Evolutionary conservation across 2,113 vertebrate genomes (phyloP).

Genomic region (Chlorodrepanis virens): DNA sequence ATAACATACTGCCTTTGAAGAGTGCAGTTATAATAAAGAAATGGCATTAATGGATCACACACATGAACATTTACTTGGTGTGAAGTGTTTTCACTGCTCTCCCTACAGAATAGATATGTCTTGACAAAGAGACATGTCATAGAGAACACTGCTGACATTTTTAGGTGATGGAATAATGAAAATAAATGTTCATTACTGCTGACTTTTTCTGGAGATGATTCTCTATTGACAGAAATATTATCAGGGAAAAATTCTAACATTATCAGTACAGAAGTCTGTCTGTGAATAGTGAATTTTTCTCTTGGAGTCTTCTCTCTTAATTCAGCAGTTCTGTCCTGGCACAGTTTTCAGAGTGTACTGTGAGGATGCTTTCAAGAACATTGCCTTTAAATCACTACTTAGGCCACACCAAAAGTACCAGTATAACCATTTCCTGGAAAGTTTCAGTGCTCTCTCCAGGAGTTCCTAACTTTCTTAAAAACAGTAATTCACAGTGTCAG

Average conservation of each 20-base stretch:
- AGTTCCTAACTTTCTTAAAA: neutral
- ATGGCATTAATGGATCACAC: neutral
- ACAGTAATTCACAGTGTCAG: neutral
- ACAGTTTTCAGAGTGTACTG: neutral
- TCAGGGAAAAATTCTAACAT: neutral
- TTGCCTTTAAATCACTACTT: neutral
- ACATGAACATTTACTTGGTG: conserved; percentile 8
- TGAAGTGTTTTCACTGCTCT: conserved; percentile 34
- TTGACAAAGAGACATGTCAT: neutral
- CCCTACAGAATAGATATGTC: neutral
- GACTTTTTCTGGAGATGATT: neutral
- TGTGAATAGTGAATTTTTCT: neutral
- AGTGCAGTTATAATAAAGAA: conserved; percentile 1
- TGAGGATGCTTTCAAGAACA: neutral
- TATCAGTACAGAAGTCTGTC: neutral
- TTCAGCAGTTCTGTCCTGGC: neutral
- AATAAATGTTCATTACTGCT: neutral
- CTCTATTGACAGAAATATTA: neutral
- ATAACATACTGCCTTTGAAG: conserved; percentile 8
- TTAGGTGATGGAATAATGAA: conserved; percentile 25
- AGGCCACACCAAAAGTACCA: neutral
- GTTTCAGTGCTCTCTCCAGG: neutral
- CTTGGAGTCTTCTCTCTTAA: neutral
- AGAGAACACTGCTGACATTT: conserved; percentile 37
- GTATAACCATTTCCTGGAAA: neutral